These are phyloP conservation scores for Columba livia DNA, from an alignment of 2,113 vertebrate species.

Conservation along the genomic window DNA sequence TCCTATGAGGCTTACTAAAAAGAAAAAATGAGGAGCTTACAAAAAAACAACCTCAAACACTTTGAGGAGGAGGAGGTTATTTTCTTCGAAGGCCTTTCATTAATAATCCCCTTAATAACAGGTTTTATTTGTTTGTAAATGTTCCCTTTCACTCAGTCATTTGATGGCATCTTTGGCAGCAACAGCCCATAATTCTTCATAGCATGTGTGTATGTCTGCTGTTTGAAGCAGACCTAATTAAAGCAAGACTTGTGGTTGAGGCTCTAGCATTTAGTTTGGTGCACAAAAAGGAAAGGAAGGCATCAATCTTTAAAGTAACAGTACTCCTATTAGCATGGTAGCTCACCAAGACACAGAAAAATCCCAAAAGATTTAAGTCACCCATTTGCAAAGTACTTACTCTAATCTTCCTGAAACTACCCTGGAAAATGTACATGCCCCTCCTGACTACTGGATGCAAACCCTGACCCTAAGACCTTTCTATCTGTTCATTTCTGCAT, in stretches of 20 bases:
- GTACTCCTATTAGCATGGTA: not conserved
- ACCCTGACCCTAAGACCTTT: not conserved
- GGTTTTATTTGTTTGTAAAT: not conserved
- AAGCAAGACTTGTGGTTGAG: constrained; percentile 20
- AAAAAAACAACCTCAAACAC: not conserved
- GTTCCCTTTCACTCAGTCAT: constrained; percentile 8
- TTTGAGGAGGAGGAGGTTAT: not conserved
- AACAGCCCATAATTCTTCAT: not conserved
- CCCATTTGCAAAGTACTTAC: not conserved
- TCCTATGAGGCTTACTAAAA: not conserved
- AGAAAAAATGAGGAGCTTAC: not conserved
- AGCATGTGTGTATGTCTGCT: not conserved
- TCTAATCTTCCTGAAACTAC: not conserved
- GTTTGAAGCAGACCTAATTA: constrained; percentile 21
- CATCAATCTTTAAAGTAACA: not conserved
- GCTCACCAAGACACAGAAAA: not conserved
- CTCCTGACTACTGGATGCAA: not conserved
- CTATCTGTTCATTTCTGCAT: not conserved
- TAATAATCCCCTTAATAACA: not conserved
- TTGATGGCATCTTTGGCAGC: constrained; percentile 27
- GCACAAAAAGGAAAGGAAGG: not conserved
- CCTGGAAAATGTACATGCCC: not conserved
- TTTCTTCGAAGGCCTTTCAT: not conserved
- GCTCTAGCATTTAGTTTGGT: not conserved
- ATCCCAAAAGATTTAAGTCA: not conserved